Base-by-base conservation (phyloP, 2,888 invertebrate species). In the Amiota mariae region DNA sequence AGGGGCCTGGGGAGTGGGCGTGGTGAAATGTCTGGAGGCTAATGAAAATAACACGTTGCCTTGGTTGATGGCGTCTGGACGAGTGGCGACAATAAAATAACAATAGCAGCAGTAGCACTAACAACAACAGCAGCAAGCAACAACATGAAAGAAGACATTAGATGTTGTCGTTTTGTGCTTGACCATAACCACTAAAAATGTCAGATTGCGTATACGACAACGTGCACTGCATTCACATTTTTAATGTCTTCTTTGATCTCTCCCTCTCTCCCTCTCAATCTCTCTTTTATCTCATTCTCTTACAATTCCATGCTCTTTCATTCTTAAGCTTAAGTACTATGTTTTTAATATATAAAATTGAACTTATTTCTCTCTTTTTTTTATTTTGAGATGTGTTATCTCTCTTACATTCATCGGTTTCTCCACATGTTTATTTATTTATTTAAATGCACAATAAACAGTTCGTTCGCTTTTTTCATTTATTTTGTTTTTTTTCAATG, bases 111-210 rank as follows among this genome's bases (percentile, higher is more conserved):
- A 59, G 18, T 15, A 59, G 18, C n/a, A 59, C 1, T 6, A 18
- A 15, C 59, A 59, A 10, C 13, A 59, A 36, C 63, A 36, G 46
- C 12, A 63, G 18, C 13, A 59, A 36, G 18, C 13, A 59, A 36
- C 63, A 36, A 63, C 12, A 63, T 6, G 24, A 10, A 63, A n/a
- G 9, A 36, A 36, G 36, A 13, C 36, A 6, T 36, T 4, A 36
- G 36, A 36, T 6, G 24, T 24, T 24, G 36, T 36, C 6, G 36
- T 82, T 81, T 76, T 81, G 85, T 78, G 86, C 86, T 86, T 86
- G 86, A 86, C 86, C 86, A 85, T 80, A 85, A 85, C 85, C 82
- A 85, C 82, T 85, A 86, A 87, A 84, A 80, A 79, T 84, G 86
- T 86, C 86, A 83, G 80, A 83, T 86, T 85, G 81, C 86, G 85